Conservation (phyloP, 2,797 vertebrate species). For the Tachyglossus aculeatus region DNA sequence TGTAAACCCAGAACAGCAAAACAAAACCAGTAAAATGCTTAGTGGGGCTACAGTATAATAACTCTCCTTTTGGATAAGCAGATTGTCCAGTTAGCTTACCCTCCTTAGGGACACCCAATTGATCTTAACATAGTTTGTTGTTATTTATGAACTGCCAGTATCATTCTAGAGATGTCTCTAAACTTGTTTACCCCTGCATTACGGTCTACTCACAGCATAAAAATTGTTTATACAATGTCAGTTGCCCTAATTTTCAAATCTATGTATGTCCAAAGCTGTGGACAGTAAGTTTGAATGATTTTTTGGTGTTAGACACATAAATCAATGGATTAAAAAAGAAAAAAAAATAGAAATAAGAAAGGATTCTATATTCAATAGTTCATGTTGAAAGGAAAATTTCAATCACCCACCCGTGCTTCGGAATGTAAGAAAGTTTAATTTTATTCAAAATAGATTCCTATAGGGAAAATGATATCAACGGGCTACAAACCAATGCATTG, state of each 20-base stretch:
- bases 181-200: not conserved
- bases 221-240: slow-evolving; percentile 11
- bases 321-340: too few species aligned
- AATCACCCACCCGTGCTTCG: too few species aligned
- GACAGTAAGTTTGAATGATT: too few species aligned
- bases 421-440: too few species aligned
- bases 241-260: not conserved
- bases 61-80: slow-evolving; percentile 1
- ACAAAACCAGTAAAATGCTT: not conserved
- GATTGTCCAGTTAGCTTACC: slow-evolving; percentile 23
- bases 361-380: too few species aligned
- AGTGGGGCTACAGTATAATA: not conserved
- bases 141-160: slow-evolving; percentile 26
- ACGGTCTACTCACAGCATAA: slow-evolving; percentile 20
- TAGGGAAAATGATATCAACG: too few species aligned
- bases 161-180: not conserved
- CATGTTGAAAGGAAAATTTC: too few species aligned
- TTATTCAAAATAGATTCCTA: too few species aligned
- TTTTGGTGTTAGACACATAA: too few species aligned
- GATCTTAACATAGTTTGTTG: slow-evolving; percentile 14
- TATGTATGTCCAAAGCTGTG: not conserved
- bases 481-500: too few species aligned
- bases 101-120: slow-evolving; percentile 24
- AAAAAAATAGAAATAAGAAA: too few species aligned
- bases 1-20: not conserved